Base-by-base conservation (phyloP, 2,888 invertebrate species). In the Mythimna vitellina region DNA sequence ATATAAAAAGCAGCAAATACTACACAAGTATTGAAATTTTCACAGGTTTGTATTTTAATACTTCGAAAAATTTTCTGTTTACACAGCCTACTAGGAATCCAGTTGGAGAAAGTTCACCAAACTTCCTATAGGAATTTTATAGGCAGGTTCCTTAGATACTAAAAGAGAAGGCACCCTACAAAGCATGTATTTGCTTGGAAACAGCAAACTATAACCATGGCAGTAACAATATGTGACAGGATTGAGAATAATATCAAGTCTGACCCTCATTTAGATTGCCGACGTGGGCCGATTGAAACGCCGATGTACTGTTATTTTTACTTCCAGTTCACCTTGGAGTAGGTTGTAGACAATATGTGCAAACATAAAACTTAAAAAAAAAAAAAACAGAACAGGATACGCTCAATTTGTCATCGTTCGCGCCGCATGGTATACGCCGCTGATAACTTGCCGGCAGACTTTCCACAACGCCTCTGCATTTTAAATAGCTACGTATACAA, bases 391-490 rank as follows among this genome's bases (percentile, higher is more conserved):
- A 51, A 67, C 56, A 64, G 67, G 67, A 75, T 69, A 64, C 49
- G 17, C 53, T 63, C 49, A 65, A 78, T 65, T 76, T 64, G 56
- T 20, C 60, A 22, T 29, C 20, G 20, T 46, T 35, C 12, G 25
- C 22, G 38, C 70, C 63, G 46, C 63, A 70, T 70, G 58, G 65
- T 63, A 22, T 14, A 65, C 22, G 51, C 49, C 32, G 35, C 60
- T 57, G 60, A 56, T 72, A 57, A 25, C 25, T 70, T 29, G 65
- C 72, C 78, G 69, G 72, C 57, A 56, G 20, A 69, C 56, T 69
- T 68, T 66, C 53, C 49, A 77, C 32, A 49, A 72, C 63, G 65
- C 78, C 64, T 69, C 64, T 66, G 78, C 69, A 78, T 72, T 63
- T 42, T 58, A 63, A 38, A 51, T 63, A 63, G 25, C 62, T 78